Conservation (phyloP, 2,888 invertebrate species). For the Lycocerus yunnanus region DNA sequence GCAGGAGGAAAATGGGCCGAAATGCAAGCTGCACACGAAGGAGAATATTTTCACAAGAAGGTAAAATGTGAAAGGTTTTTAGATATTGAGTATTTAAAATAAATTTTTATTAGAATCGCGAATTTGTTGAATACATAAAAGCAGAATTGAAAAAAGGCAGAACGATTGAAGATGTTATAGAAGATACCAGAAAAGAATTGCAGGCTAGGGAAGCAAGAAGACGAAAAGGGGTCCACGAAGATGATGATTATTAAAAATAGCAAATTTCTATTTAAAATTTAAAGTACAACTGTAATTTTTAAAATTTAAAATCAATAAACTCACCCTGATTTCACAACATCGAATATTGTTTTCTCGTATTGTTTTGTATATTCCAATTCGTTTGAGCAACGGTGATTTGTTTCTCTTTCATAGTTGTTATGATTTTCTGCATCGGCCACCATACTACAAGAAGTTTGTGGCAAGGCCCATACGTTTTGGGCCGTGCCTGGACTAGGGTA, state of each 20-base stretch:
- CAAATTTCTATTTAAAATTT: not conserved
- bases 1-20: conserved; percentile 27
- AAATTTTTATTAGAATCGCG: conserved; percentile 7
- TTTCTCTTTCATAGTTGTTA: conserved; percentile 57
- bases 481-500: conserved; percentile 88
- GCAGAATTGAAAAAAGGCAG: conserved; percentile 14
- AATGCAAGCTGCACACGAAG: conserved; percentile 29
- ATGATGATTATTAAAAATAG: not conserved
- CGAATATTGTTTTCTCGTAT: conserved; percentile 74
- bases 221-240: not conserved
- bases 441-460: conserved; percentile 80
- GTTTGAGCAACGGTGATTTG: conserved; percentile 51
- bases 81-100: not conserved
- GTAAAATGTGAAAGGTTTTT: conserved; percentile 2
- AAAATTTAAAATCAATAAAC: conserved; percentile 26
- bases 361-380: conserved; percentile 57
- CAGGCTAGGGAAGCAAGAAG: not conserved
- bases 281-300: not conserved
- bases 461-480: conserved; percentile 87
- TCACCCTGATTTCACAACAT: conserved; percentile 84
- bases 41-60: conserved; percentile 34
- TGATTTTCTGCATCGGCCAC: conserved; percentile 69
- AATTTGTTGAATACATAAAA: conserved; percentile 12
- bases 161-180: conserved; percentile 13
- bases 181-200: conserved; percentile 8